These are phyloP conservation scores for Drosophila mauritiana DNA, from an alignment of 1,140 invertebrate species.

Conservation along the genomic window DNA sequence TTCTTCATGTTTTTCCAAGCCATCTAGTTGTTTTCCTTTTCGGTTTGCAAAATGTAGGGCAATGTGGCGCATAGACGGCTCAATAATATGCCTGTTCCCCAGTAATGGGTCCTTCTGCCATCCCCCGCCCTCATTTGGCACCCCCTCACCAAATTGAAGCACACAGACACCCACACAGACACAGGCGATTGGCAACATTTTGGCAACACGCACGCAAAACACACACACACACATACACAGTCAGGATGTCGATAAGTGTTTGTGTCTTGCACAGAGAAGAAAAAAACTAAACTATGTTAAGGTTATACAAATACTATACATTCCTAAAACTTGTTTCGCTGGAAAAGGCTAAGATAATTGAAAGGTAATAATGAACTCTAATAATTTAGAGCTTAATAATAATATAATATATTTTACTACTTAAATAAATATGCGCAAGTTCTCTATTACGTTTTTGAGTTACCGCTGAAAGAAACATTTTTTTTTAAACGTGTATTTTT, in stretches of 20 bases:
- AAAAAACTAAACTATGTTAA: neutral
- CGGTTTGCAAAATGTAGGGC: conserved; percentile 57
- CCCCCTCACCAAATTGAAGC: conserved; percentile 49
- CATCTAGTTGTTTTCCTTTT: conserved; percentile 2
- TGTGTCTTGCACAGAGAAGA: conserved; percentile 19
- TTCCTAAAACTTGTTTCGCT: neutral
- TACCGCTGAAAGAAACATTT: too few species aligned
- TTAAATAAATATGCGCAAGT: too few species aligned
- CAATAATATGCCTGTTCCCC: conserved; percentile 64
- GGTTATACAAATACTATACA: too few species aligned
- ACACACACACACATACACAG: conserved; percentile 18
- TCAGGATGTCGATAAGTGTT: conserved; percentile 61
- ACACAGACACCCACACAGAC: conserved; percentile 51
- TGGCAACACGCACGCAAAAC: conserved; percentile 49
- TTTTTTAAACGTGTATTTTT: conserved; percentile 3
- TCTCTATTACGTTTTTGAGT: too few species aligned
- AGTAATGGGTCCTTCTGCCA: conserved; percentile 42
- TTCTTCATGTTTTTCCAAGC: neutral
- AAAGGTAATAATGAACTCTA: neutral
- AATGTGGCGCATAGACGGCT: conserved; percentile 80
- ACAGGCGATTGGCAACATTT: conserved; percentile 73
- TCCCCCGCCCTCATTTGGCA: conserved; percentile 2
- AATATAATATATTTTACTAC: too few species aligned
- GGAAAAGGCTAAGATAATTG: neutral
- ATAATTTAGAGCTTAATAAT: too few species aligned